Base-by-base conservation (phyloP, 2,888 invertebrate species). In the Euplexia lucipara region DNA sequence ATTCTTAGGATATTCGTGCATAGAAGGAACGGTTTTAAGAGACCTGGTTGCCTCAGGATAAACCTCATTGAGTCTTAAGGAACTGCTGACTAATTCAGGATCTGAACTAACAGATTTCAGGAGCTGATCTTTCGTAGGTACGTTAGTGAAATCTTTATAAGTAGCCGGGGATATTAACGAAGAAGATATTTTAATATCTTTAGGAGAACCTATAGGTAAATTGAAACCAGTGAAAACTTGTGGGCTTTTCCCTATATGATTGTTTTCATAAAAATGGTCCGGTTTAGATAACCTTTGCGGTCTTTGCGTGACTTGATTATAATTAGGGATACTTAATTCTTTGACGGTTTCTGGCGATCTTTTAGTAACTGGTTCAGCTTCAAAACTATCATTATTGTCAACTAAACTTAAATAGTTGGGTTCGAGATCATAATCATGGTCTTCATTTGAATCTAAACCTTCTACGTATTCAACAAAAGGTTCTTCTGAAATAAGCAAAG, bases 231-330 rank as follows among this genome's bases (percentile, higher is more conserved):
- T 45, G 8, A 18, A 20, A 0, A 53, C 14, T 20, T 48, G 26
- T 16, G 62, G 35, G 0, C 3, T 12, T 20, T 48, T 30, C 0
- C 52, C 47, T n/a, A 57, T 44, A 22, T 44, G 39, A 37, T 69
- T 47, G 9, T 70, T 58, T 0, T 8, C 20, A 34, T 58, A 63
- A 1, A 75, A 75, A 30, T 58, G 6, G 0, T 45, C 26, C 0
- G 10, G 6, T 1, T 42, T 34, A 18, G 44, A 26, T 34, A 44
- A 5, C 7, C 0, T 49, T 44, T 66, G 20, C 6, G 18, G 32
- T 2, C 3, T 61, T 10, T 20, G 26, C 5, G 2, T 0, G 0
- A 30, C 18, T 4, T 35, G 1, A 12, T 26, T 16, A 10, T 22
- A 18, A 16, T 14, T 30, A n/a, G 35, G 16, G 8, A 16, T 0